Conservation (phyloP, 2,113 vertebrate genomes). For the Phalacrocorax carbo region DNA sequence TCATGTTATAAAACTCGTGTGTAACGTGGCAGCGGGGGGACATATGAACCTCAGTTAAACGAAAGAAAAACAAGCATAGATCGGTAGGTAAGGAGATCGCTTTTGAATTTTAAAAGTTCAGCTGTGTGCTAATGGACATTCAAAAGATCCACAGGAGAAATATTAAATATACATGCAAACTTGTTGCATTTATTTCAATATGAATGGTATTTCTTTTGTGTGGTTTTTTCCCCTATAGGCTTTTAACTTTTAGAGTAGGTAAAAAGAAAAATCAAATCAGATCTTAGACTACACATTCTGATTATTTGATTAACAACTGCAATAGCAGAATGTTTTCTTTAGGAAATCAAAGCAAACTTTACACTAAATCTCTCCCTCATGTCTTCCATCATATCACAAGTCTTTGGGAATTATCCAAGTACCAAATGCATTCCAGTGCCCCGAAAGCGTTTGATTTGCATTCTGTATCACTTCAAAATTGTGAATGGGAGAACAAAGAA, state of each 20-base stretch:
- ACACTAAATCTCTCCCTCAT: neutral
- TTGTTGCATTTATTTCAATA: neutral
- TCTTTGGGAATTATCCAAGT: constrained; percentile 1
- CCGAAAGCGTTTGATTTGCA: neutral
- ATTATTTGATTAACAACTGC: constrained; percentile 22
- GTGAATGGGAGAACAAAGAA: neutral
- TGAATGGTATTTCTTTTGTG: neutral
- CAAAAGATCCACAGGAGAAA: neutral
- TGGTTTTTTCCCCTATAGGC: fast-evolving
- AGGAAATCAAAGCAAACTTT: constrained; percentile 24
- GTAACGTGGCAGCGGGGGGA: neutral
- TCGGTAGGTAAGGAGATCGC: neutral
- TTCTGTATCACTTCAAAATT: neutral
- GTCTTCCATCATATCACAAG: neutral
- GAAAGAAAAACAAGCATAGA: neutral
- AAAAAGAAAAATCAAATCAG: neutral
- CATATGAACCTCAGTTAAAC: neutral
- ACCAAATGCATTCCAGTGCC: neutral
- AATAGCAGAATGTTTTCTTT: constrained; percentile 8
- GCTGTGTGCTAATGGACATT: neutral
- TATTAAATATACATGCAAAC: neutral
- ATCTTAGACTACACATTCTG: neutral
- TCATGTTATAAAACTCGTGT: neutral
- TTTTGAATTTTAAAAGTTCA: neutral
- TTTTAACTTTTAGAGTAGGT: neutral